These are phyloP conservation scores for Lycaon pictus DNA, from an alignment of 2,113 vertebrate species.

Conservation along the genomic window DNA sequence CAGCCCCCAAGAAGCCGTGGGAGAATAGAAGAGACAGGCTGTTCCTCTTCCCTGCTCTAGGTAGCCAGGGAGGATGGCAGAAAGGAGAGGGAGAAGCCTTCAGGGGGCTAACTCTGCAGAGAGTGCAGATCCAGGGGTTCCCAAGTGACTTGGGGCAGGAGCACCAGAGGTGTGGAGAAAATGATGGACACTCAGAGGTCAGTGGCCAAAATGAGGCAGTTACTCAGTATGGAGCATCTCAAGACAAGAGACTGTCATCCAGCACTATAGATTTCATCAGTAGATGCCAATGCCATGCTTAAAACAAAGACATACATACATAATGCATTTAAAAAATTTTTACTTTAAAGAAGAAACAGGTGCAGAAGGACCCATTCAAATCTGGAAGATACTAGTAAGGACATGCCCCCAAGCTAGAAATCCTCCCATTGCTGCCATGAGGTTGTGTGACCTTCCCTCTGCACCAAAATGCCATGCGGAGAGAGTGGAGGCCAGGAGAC, in stretches of 20 bases:
- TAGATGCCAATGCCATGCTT: background rate
- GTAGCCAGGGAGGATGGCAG: background rate
- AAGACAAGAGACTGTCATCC: background rate
- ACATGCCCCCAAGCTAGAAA: background rate
- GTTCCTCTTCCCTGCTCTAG: background rate
- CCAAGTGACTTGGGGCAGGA: background rate
- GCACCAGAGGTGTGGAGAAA: background rate
- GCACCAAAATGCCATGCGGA: background rate
- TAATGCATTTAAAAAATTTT: background rate
- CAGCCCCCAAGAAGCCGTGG: accelerated
- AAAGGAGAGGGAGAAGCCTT: too few relatives aligned
- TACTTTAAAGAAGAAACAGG: background rate
- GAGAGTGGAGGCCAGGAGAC: background rate
- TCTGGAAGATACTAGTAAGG: background rate
- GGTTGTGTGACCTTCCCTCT: background rate
- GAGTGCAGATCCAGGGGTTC: background rate
- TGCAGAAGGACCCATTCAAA: background rate
- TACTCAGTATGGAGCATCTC: background rate
- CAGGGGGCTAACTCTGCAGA: background rate
- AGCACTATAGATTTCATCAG: background rate
- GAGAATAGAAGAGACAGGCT: background rate
- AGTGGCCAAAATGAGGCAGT: background rate
- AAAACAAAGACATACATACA: background rate
- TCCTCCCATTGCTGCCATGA: background rate
- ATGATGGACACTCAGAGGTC: too few relatives aligned